phyloP scores from a whole-genome alignment of 2,888 invertebrate genomes.

The Podotricha telesiphe region DNA sequence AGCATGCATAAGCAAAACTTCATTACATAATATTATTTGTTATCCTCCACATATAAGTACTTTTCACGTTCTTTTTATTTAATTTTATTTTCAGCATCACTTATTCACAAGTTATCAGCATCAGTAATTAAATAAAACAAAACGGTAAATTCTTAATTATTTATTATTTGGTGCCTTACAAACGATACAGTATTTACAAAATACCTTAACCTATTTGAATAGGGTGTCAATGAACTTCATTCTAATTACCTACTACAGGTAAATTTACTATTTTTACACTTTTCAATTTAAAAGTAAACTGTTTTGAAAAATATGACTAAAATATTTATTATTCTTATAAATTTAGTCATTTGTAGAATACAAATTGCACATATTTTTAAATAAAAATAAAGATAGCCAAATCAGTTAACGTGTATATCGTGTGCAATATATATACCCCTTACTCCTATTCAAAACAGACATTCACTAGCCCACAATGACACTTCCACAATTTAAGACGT shows the following conservation, averaged over 20 bases:
- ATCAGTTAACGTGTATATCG: conserved; percentile 3
- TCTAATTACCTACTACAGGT: conserved; percentile 34
- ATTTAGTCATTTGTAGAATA: conserved; percentile 17
- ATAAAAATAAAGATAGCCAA: conserved; percentile 17
- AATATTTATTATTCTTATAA: conserved; percentile 17
- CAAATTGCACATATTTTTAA: conserved; percentile 25
- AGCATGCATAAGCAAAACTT: too few species aligned
- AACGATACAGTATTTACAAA: conserved; percentile 76
- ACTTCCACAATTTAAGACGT: conserved; percentile 28
- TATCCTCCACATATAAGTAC: too few species aligned
- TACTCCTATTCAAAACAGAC: conserved; percentile 19
- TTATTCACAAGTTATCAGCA: too few species aligned
- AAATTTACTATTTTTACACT: conserved; percentile 31
- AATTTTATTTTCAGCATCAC: not conserved
- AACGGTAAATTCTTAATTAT: conserved; percentile 57
- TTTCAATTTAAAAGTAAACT: conserved; percentile 24
- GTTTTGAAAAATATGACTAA: conserved; percentile 19
- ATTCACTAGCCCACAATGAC: conserved; percentile 40
- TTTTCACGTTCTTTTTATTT: not conserved
- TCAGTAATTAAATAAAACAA: conserved; percentile 37
- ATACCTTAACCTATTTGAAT: conserved; percentile 61
- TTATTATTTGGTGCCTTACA: conserved; percentile 72
- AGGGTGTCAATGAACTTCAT: conserved; percentile 52
- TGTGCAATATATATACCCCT: conserved; percentile 27
- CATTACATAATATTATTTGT: too few species aligned